These are phyloP conservation scores for Campylorhamphus procurvoides DNA, from an alignment of 2,113 vertebrate genomes.

Conservation along the genomic window DNA sequence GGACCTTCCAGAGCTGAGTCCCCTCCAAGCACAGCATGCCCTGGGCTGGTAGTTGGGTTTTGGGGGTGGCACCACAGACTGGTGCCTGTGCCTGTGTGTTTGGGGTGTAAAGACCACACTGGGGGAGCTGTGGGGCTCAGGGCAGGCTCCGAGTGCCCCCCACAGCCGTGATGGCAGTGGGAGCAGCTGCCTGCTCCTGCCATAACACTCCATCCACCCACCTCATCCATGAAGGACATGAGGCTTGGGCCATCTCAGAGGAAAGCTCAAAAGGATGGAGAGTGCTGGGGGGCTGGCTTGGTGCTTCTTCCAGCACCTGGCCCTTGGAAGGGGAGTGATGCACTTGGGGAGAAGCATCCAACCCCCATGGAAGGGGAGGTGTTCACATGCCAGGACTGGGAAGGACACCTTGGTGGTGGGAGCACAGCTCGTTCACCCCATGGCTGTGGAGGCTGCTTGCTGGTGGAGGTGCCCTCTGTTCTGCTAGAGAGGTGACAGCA, in stretches of 20 bases:
- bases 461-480: neutral
- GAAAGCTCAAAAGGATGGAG: neutral
- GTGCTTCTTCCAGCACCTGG: neutral
- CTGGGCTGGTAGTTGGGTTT: neutral
- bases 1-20: accelerated
- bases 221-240: accelerated
- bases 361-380: neutral
- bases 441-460: neutral
- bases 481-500: neutral
- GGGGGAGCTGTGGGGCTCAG: neutral
- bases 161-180: accelerated
- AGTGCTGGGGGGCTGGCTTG: neutral
- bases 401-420: neutral
- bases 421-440: neutral
- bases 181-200: neutral
- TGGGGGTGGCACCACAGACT: neutral
- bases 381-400: neutral
- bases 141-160: neutral
- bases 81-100: neutral
- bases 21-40: accelerated
- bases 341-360: neutral
- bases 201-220: accelerated
- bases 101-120: neutral
- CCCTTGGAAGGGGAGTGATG: neutral
- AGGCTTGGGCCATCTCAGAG: neutral